Percentiles rank a stretch among this genome's conserved stretches.
phyloP scores from a whole-genome alignment of 2,888 invertebrate species.

The Nomada flava region DNA sequence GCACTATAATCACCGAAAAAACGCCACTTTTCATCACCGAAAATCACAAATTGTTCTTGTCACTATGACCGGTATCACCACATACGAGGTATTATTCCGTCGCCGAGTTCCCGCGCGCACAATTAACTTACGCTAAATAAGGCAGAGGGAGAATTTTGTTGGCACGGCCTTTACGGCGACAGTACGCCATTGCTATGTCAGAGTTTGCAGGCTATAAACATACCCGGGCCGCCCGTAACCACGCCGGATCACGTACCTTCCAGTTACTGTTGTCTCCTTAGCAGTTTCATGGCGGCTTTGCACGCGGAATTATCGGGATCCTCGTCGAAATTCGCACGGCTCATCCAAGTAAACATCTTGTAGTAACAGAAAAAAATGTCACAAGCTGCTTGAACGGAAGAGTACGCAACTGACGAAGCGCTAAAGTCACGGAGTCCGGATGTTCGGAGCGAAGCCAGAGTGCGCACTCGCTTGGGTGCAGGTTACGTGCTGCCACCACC shows the following conservation, averaged over 20 bases:
- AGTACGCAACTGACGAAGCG: slow-evolving; percentile 78
- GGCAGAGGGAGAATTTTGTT: slow-evolving; percentile 59
- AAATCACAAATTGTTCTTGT: slow-evolving; percentile 47
- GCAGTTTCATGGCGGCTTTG: slow-evolving; percentile 77
- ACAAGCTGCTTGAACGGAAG: slow-evolving; percentile 81
- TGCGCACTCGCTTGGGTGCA: slow-evolving; percentile 41
- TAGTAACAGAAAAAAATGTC: slow-evolving; percentile 85
- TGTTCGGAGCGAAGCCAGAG: slow-evolving; percentile 58
- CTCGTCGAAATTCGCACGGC: slow-evolving; percentile 82
- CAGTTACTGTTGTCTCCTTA: slow-evolving; percentile 78
- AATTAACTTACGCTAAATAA: slow-evolving; percentile 57
- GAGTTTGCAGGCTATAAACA: slow-evolving; percentile 83
- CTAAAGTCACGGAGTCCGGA: slow-evolving; percentile 78
- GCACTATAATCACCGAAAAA: slow-evolving; percentile 63
- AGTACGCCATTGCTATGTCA: slow-evolving; percentile 83
- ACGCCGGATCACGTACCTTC: slow-evolving; percentile 73
- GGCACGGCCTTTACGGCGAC: slow-evolving; percentile 71
- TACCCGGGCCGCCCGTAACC: slow-evolving; percentile 71
- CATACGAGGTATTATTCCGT: slow-evolving; percentile 36
- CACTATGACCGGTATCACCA: slow-evolving; percentile 46
- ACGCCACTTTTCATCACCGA: slow-evolving; percentile 63
- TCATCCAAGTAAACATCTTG: slow-evolving; percentile 85
- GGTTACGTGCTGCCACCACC: slow-evolving; percentile 38
- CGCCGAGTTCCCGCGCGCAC: slow-evolving; percentile 39
- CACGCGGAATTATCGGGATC: slow-evolving; percentile 77